Conservation (phyloP, 2,888 invertebrate genomes). For the Meiosimyza platycephala region DNA sequence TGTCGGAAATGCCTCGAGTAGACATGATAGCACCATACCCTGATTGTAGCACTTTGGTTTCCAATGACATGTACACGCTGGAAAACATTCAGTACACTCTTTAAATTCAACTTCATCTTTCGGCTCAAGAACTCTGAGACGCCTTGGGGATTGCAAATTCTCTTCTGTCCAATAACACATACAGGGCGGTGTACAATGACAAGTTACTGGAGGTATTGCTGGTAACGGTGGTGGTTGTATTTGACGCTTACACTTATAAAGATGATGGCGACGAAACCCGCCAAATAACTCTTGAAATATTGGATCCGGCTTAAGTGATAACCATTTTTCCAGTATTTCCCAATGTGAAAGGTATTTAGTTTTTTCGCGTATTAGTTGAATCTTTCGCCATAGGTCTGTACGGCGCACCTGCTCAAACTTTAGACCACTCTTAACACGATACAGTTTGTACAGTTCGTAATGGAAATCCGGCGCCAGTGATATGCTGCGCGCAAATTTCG, state of each 20-base stretch:
- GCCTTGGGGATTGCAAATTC: constrained; percentile 42
- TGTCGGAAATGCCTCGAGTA: constrained; percentile 34
- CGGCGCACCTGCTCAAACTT: constrained; percentile 68
- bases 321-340: constrained; percentile 64
- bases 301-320: constrained; percentile 43
- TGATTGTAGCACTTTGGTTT: constrained; percentile 36
- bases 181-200: constrained; percentile 53
- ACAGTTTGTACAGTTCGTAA: constrained; percentile 69
- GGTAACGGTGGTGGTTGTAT: constrained; percentile 17
- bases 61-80: constrained; percentile 46
- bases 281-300: constrained; percentile 53
- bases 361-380: constrained; percentile 69
- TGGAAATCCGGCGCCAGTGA: constrained; percentile 68
- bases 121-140: constrained; percentile 37
- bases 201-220: constrained; percentile 35
- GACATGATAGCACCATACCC: constrained; percentile 31
- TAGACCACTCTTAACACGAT: constrained; percentile 69
- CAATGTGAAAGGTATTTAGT: constrained; percentile 69
- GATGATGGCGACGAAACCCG: constrained; percentile 46
- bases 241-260: constrained; percentile 32
- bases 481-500: constrained; percentile 66
- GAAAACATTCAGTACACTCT: constrained; percentile 32
- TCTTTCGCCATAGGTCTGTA: constrained; percentile 69
- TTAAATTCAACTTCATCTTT: constrained; percentile 23
- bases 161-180: constrained; percentile 51